Evolutionary conservation across 1,140 invertebrate species (phyloP).

Genomic region (Ephestia elutella): DNA sequence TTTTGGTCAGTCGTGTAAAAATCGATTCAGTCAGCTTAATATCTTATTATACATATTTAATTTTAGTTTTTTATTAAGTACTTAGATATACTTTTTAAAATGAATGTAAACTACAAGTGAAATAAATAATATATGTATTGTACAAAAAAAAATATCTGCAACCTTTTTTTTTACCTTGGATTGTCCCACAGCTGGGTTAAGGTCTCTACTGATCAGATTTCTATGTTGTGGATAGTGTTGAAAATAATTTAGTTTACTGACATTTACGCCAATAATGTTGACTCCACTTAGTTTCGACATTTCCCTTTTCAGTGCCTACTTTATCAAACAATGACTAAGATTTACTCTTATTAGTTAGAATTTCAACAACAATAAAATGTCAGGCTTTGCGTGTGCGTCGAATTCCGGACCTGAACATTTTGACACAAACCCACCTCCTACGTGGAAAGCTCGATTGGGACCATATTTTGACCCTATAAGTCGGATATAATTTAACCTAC

Average conservation of each 20-base stretch:
- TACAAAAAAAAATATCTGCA: too few species aligned
- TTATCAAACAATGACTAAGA: constrained; percentile 2
- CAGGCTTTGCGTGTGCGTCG: constrained; percentile 1
- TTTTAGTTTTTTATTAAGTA: too few species aligned
- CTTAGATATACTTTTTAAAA: too few species aligned
- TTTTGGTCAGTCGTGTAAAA: too few species aligned
- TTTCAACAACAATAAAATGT: constrained; percentile 8
- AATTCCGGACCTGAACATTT: not conserved
- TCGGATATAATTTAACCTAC: constrained; percentile 29
- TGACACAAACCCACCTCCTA: constrained; percentile 13
- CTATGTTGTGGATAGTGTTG: too few species aligned
- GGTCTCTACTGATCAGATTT: too few species aligned
- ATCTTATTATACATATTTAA: too few species aligned
- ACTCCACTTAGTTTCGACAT: not conserved
- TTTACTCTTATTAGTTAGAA: not conserved
- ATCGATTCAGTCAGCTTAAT: too few species aligned
- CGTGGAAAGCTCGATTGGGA: constrained; percentile 29
- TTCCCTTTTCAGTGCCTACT: not conserved
- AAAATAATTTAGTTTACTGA: not conserved
- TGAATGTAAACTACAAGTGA: too few species aligned
- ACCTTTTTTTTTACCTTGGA: too few species aligned
- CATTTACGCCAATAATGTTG: not conserved
- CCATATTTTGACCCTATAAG: constrained; percentile 32
- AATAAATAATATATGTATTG: too few species aligned
- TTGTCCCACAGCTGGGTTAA: too few species aligned